These are phyloP conservation scores for Drosophila mimica DNA, from an alignment of 2,888 invertebrate species.

Conservation along the genomic window DNA sequence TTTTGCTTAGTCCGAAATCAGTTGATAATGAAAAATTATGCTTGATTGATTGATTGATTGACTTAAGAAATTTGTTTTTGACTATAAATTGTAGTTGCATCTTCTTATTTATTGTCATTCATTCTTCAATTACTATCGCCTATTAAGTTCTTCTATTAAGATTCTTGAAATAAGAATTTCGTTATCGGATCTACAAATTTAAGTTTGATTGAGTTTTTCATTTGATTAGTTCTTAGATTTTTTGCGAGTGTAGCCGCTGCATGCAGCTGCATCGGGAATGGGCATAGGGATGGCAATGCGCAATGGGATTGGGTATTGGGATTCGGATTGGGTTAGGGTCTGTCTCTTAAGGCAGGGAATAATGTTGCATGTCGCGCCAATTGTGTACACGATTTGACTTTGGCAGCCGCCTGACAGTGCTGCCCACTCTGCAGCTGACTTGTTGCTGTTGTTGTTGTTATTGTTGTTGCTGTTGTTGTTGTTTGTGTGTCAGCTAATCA, in stretches of 20 bases:
- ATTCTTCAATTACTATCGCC: too few relatives aligned
- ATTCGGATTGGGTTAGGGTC: slow-evolving; percentile 43
- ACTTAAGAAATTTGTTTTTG: too few relatives aligned
- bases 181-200: neutral
- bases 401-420: slow-evolving; percentile 77
- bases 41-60: neutral
- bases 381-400: slow-evolving; percentile 82
- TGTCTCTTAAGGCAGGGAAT: slow-evolving; percentile 39
- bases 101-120: neutral
- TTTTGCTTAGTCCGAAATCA: neutral
- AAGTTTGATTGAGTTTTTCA: neutral
- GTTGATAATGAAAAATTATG: too few relatives aligned
- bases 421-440: slow-evolving; percentile 64
- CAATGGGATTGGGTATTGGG: slow-evolving; percentile 33
- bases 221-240: neutral
- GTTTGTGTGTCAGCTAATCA: slow-evolving; percentile 82
- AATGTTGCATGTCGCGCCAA: slow-evolving; percentile 79
- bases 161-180: neutral
- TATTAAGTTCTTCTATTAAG: too few relatives aligned
- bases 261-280: slow-evolving; percentile 56
- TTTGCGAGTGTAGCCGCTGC: slow-evolving; percentile 33
- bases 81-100: neutral
- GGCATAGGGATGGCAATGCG: slow-evolving; percentile 42
- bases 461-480: slow-evolving; percentile 57
- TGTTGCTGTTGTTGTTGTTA: slow-evolving; percentile 62